Evolutionary conservation across 2,113 vertebrate genomes (phyloP).

Genomic region (Myocastor coypus): DNA sequence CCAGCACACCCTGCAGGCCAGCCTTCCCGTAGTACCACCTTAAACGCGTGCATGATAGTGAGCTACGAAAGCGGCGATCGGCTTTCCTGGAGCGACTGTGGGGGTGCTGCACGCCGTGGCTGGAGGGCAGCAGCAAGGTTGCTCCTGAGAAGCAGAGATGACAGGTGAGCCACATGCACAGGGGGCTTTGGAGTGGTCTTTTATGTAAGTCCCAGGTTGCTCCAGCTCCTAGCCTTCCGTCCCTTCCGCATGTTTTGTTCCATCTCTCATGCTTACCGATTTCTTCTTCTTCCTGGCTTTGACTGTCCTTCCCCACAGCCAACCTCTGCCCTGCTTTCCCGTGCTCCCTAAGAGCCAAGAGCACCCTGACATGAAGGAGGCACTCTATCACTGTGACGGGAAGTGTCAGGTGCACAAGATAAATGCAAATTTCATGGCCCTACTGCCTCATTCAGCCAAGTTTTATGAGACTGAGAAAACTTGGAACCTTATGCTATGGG

Average conservation of each 20-base stretch:
- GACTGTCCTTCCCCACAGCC: slow-evolving; percentile 70
- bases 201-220: slow-evolving; percentile 67
- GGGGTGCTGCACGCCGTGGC: background rate
- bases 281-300: slow-evolving; percentile 76
- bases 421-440: slow-evolving; percentile 80
- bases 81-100: slow-evolving; percentile 46
- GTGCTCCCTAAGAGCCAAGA: slow-evolving; percentile 68
- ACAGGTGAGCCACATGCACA: slow-evolving; percentile 66
- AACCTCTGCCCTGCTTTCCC: slow-evolving; percentile 70
- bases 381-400: slow-evolving; percentile 77
- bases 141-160: slow-evolving; percentile 68
- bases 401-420: slow-evolving; percentile 82
- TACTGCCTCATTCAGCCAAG: slow-evolving; percentile 71
- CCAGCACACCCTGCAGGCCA: background rate
- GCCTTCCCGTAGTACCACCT: background rate
- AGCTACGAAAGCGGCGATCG: background rate
- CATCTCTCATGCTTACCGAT: slow-evolving; percentile 66
- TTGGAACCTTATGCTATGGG: slow-evolving; percentile 78
- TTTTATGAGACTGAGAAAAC: slow-evolving; percentile 82
- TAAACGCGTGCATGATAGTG: slow-evolving; percentile 22
- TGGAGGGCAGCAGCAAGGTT: slow-evolving; percentile 65
- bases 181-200: slow-evolving; percentile 68
- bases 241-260: slow-evolving; percentile 64
- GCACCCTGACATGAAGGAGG: slow-evolving; percentile 49
- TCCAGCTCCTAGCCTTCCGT: slow-evolving; percentile 42